These are phyloP conservation scores for Leptodirus hochenwartii DNA, from an alignment of 2,888 invertebrate species.

Conservation along the genomic window DNA sequence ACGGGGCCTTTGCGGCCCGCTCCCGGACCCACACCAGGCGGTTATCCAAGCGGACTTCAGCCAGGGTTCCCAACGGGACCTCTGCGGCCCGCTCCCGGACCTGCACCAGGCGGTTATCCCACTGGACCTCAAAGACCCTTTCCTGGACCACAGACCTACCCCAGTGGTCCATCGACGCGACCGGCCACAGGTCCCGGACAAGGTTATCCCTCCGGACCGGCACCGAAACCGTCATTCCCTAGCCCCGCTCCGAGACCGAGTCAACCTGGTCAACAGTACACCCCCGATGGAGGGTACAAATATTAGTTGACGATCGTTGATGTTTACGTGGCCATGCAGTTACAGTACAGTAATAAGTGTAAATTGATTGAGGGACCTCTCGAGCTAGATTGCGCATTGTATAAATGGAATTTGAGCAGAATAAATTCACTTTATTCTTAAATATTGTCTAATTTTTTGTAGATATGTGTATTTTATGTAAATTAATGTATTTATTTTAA, in stretches of 20 bases:
- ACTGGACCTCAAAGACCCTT: conserved; percentile 9
- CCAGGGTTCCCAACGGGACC: conserved; percentile 7
- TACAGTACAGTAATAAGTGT: conserved; percentile 1
- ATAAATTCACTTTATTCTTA: no score
- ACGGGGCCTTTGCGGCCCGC: conserved; percentile 3
- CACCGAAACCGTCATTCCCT: conserved; percentile 9
- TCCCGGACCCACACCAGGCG: conserved; percentile 4
- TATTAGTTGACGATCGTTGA: conserved; percentile 16
- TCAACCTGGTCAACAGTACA: conserved; percentile 18
- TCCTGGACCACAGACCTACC: conserved; percentile 8
- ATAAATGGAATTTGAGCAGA: no score
- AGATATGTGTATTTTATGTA: no score
- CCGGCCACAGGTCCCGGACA: conserved; percentile 9
- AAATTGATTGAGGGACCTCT: no score
- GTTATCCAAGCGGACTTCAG: no score
- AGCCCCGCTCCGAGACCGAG: conserved; percentile 9
- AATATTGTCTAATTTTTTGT: no score
- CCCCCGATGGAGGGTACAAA: conserved; percentile 22
- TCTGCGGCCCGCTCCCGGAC: conserved; percentile 1
- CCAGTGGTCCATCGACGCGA: conserved; percentile 11
- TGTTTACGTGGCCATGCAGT: no score
- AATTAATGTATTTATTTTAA: no score
- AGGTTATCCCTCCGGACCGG: conserved; percentile 12
- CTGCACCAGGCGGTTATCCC: conserved; percentile 6
- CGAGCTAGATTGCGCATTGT: no score